Percentiles rank a stretch among this genome's conserved stretches.
These are phyloP conservation scores for Poecilobothrus nobilitatus DNA, from an alignment of 2,888 invertebrate species.

Conservation along the genomic window DNA sequence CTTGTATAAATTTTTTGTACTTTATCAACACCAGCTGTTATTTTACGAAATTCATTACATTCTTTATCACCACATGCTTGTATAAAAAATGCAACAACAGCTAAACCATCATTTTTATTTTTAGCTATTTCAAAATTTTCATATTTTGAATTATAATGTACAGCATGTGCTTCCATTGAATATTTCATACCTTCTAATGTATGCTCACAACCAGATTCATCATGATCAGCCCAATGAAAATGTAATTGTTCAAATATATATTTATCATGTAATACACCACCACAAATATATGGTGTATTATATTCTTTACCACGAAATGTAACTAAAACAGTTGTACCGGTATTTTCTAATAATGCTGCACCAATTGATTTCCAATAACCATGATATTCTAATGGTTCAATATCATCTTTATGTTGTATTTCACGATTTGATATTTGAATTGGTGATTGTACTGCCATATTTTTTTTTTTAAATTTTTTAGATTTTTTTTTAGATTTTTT, in stretches of 20 bases:
- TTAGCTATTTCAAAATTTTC: constrained; percentile 55
- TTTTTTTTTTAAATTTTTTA: constrained; percentile 9
- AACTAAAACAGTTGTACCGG: constrained; percentile 49
- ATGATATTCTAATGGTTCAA: constrained; percentile 42
- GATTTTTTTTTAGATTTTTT: not conserved
- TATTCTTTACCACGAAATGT: constrained; percentile 51
- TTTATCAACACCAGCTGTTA: constrained; percentile 48
- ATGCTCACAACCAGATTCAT: constrained; percentile 71
- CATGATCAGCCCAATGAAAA: constrained; percentile 71
- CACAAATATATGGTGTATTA: constrained; percentile 50
- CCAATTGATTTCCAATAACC: constrained; percentile 45
- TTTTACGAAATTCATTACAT: constrained; percentile 50
- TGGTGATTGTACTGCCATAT: constrained; percentile 43
- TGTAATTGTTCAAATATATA: constrained; percentile 70
- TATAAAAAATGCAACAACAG: constrained; percentile 61
- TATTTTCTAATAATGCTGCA: constrained; percentile 40
- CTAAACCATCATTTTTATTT: constrained; percentile 60
- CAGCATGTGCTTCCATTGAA: constrained; percentile 70
- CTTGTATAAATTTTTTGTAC: constrained; percentile 40
- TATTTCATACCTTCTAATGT: constrained; percentile 64
- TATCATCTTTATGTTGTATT: constrained; percentile 43
- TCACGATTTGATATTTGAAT: constrained; percentile 43
- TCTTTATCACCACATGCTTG: constrained; percentile 53
- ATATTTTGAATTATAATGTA: constrained; percentile 67
- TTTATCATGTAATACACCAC: constrained; percentile 57